Conservation (phyloP, 1,140 invertebrate species). For the Hycleus phaleratus region DNA sequence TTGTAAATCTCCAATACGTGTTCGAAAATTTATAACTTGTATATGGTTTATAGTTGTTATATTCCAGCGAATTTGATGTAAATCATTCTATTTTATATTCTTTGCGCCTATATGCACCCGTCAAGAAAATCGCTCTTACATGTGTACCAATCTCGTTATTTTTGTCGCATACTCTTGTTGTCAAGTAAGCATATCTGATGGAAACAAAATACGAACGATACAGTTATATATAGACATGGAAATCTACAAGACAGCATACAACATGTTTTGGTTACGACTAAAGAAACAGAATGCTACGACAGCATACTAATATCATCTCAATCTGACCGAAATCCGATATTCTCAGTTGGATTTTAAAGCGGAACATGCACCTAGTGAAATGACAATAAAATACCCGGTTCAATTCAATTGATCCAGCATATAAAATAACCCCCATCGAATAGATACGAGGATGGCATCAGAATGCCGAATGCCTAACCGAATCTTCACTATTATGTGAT, state of each 20-base stretch:
- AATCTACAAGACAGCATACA: not conserved
- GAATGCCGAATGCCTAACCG: too few relatives aligned
- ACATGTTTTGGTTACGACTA: constrained; percentile 5
- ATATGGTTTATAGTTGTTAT: not conserved
- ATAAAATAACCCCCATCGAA: too few relatives aligned
- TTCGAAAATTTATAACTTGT: too few relatives aligned
- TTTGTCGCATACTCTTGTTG: constrained; percentile 19
- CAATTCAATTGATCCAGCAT: constrained; percentile 1
- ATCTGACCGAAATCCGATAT: constrained; percentile 16
- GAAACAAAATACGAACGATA: constrained; percentile 9
- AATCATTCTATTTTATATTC: constrained; percentile 17
- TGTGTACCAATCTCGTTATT: constrained; percentile 19
- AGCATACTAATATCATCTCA: constrained; percentile 17
- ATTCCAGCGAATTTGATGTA: constrained; percentile 2
- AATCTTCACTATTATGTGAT: too few relatives aligned
- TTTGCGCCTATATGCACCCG: constrained; percentile 12
- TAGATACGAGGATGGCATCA: too few relatives aligned
- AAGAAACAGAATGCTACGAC: constrained; percentile 12
- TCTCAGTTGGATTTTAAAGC: constrained; percentile 1
- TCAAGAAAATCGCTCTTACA: constrained; percentile 21
- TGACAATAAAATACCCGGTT: constrained; percentile 4
- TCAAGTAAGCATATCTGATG: constrained; percentile 20
- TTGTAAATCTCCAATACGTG: too few relatives aligned
- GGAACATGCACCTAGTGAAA: constrained; percentile 1
- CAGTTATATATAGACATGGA: not conserved